Evolutionary conservation across 2,888 invertebrate genomes (phyloP).

Genomic region (Fragum sueziense): DNA sequence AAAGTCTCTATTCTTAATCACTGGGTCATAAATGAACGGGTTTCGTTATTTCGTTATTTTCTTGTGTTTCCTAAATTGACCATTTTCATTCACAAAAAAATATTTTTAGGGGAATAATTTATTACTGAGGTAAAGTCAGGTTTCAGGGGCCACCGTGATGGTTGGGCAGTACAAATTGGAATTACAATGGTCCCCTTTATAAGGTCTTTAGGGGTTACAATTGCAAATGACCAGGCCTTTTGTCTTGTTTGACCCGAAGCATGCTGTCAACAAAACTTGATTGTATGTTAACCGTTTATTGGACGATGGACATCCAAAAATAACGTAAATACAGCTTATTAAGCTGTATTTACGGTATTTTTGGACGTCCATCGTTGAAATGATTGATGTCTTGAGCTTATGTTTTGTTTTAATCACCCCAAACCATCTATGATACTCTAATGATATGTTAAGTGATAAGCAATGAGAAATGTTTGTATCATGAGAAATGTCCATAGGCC

Average conservation of each 20-base stretch:
- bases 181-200: neutral
- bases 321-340: too few species aligned
- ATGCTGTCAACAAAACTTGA: slow-evolving; percentile 18
- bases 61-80: slow-evolving; percentile 68
- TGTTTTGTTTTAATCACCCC: slow-evolving; percentile 22
- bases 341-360: too few species aligned
- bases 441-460: slow-evolving; percentile 13
- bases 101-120: slow-evolving; percentile 8
- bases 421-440: neutral
- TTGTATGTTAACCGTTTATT: neutral
- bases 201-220: neutral
- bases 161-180: neutral
- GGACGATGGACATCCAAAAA: too few species aligned
- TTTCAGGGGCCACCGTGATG: neutral
- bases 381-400: slow-evolving; percentile 18
- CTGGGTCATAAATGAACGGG: neutral
- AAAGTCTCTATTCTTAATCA: slow-evolving; percentile 16
- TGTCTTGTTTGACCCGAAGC: neutral
- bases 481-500: slow-evolving; percentile 21
- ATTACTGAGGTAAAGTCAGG: neutral
- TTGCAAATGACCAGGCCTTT: slow-evolving; percentile 10
- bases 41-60: slow-evolving; percentile 19
- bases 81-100: slow-evolving; percentile 30
- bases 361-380: too few species aligned
- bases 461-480: slow-evolving; percentile 15